Percentiles rank a stretch among this genome's conserved stretches.
Evolutionary conservation across 53 echinoderm and acorn worm genomes (phyloP).

Genomic region (Zoroaster sp.): DNA sequence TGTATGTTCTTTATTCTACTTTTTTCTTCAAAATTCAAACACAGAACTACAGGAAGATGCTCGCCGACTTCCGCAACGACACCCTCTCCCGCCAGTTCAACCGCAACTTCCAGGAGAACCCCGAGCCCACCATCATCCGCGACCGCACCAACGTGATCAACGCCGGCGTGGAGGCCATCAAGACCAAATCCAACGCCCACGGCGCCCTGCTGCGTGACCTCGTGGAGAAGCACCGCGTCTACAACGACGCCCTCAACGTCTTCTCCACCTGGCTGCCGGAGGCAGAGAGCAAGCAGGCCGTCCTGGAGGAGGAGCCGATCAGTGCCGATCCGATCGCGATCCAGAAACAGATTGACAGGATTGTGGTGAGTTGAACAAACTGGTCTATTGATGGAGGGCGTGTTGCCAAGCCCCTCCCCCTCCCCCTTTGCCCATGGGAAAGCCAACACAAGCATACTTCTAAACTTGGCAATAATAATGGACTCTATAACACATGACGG

Average conservation of each 20-base stretch:
- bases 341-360: slow-evolving; percentile 92
- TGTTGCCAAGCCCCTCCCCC: too few relatives aligned
- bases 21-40: not conserved
- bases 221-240: slow-evolving; percentile 77
- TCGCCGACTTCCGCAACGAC: slow-evolving; percentile 76
- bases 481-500: too few relatives aligned
- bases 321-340: slow-evolving; percentile 81
- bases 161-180: slow-evolving; percentile 69
- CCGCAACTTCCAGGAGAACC: slow-evolving; percentile 91
- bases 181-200: slow-evolving; percentile 56
- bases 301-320: slow-evolving; percentile 79
- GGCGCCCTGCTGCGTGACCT: slow-evolving; percentile 69
- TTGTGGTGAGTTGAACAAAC: slow-evolving; percentile 62
- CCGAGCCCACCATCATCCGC: slow-evolving; percentile 69
- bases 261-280: slow-evolving; percentile 79
- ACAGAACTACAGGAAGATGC: slow-evolving; percentile 81
- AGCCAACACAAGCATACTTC: too few relatives aligned
- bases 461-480: too few relatives aligned
- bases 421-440: too few relatives aligned
- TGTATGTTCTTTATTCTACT: too few relatives aligned
- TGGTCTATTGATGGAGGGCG: not conserved
- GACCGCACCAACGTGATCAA: slow-evolving; percentile 68
- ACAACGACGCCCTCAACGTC: slow-evolving; percentile 75
- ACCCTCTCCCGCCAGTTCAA: slow-evolving; percentile 87
- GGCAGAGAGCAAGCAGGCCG: slow-evolving; percentile 78